Percentiles rank a stretch among this genome's conserved stretches.
Conservation (phyloP, 2,797 vertebrate genomes). For the Percopsis omiscomaycus region DNA sequence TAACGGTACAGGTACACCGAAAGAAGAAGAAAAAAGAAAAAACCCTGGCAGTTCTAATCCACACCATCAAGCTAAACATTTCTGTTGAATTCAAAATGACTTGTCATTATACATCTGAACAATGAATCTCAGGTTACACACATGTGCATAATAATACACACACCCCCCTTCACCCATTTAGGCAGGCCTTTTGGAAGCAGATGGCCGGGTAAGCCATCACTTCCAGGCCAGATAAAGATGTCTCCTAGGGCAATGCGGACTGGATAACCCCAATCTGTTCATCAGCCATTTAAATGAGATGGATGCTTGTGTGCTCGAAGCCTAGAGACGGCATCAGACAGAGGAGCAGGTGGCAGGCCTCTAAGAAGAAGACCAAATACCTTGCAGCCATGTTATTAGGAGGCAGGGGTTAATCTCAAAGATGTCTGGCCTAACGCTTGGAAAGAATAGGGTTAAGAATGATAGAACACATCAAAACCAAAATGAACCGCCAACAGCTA, state of each 20-base stretch:
- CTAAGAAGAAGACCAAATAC: constrained; percentile 39
- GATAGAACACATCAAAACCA: neutral
- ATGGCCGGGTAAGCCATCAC: constrained; percentile 59
- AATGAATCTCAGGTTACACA: constrained; percentile 43
- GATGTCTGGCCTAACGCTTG: constrained; percentile 5
- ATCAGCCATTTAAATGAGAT: constrained; percentile 57
- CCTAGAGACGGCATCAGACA: constrained; percentile 35
- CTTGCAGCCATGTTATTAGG: constrained; percentile 29
- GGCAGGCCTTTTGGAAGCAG: constrained; percentile 47
- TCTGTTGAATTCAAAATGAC: constrained; percentile 15
- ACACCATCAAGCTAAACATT: constrained; percentile 5
- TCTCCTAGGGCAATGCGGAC: constrained; percentile 57
- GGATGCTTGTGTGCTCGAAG: constrained; percentile 53
- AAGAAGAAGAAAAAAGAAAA: neutral
- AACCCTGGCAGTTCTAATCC: constrained; percentile 13
- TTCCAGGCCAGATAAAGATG: constrained; percentile 68
- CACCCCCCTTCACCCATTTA: constrained; percentile 8
- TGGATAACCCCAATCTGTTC: constrained; percentile 49
- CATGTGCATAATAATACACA: neutral
- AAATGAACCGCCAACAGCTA: neutral
- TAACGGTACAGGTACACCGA: constrained; percentile 9
- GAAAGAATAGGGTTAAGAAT: neutral
- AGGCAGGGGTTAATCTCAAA: constrained; percentile 20
- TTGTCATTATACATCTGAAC: constrained; percentile 35
- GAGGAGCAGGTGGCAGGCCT: constrained; percentile 67